Evolutionary conservation across 2,888 invertebrate species (phyloP).

Genomic region (Lampropteryx suffumata): DNA sequence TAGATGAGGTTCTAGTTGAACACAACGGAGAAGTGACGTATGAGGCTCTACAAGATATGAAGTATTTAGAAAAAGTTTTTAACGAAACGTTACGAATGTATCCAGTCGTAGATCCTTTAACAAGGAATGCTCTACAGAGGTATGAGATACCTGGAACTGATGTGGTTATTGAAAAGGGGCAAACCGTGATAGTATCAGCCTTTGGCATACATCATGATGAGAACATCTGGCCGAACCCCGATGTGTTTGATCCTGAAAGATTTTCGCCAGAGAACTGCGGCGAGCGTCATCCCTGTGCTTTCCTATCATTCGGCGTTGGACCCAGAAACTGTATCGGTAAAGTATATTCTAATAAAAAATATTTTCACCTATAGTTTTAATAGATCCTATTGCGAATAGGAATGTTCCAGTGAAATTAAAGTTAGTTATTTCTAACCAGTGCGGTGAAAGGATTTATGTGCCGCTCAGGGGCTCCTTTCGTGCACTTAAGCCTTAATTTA

Average conservation of each 20-base stretch:
- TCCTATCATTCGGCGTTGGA: slow-evolving; percentile 66
- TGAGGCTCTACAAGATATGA: slow-evolving; percentile 58
- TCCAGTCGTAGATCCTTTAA: slow-evolving; percentile 63
- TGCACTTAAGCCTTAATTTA: no score
- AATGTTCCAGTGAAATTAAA: no score
- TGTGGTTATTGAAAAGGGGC: slow-evolving; percentile 53
- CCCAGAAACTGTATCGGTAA: slow-evolving; percentile 70
- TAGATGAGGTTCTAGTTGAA: slow-evolving; percentile 48
- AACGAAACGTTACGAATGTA: slow-evolving; percentile 66
- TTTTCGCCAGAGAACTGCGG: slow-evolving; percentile 56
- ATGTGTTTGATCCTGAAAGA: slow-evolving; percentile 70
- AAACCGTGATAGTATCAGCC: slow-evolving; percentile 50
- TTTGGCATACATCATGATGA: slow-evolving; percentile 66
- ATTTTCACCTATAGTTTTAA: no score
- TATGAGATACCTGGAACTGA: slow-evolving; percentile 61
- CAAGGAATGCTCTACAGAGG: slow-evolving; percentile 49
- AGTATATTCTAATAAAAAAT: no score
- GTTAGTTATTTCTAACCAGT: no score
- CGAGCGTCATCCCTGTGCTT: slow-evolving; percentile 54
- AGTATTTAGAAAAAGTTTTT: slow-evolving; percentile 61
- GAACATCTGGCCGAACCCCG: slow-evolving; percentile 63
- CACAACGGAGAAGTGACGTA: slow-evolving; percentile 57
- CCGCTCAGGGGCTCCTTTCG: no score
- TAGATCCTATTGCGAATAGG: no score
- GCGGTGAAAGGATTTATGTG: no score